Evolutionary conservation across 2,888 invertebrate genomes (phyloP), one percentile per base, ranked within the genome.

Genomic region (Rhagium mordax): DNA sequence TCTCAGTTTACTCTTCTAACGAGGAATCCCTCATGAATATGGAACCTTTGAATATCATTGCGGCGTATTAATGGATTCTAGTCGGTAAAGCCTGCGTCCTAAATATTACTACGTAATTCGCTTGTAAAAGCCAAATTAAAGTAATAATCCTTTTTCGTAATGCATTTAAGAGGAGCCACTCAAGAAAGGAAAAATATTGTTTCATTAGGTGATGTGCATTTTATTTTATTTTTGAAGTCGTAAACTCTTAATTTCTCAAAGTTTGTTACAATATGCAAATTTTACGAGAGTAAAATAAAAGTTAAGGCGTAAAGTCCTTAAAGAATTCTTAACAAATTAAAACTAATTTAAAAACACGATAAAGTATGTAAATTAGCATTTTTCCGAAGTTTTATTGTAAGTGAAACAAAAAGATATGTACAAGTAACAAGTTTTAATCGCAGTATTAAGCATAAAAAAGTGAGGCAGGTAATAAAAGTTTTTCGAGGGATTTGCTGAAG

Each of bases 311-410:
- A n/a, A 70, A 61, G 62, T 61, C 49, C 64, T 49, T 68, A 59
- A 65, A 70, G 62, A 70, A 65, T 74, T 66, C 70, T 72, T 57
- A 70, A 74, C 72, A 67, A 74, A 74, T 74, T 74, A 70, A 74
- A 72, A 70, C 70, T 64, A 74, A 72, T 74, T 70, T 57, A 53
- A 51, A 49, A 72, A 72, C 69, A 65, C 55, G 65, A 53, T 60
- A 53, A 74, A 74, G 74, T 72, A 72, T 72, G 69, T 69, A 59
- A 67, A 74, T 74, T 68, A 71, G 59, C 69, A 71, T 71, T 68
- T 74, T 74, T 48, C 21, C 66, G 55, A 61, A 62, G 29, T 71
- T 71, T 55, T 62, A 64, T 55, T 62, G 57, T 59, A 18, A 51
- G 27, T 48, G 18, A 51, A 57, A 65, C 64, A 59, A 49, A 62